Percentiles rank a stretch among this genome's conserved stretches.
Conservation (phyloP, 2,888 invertebrate genomes). For the Nasonovia ribisnigri region DNA sequence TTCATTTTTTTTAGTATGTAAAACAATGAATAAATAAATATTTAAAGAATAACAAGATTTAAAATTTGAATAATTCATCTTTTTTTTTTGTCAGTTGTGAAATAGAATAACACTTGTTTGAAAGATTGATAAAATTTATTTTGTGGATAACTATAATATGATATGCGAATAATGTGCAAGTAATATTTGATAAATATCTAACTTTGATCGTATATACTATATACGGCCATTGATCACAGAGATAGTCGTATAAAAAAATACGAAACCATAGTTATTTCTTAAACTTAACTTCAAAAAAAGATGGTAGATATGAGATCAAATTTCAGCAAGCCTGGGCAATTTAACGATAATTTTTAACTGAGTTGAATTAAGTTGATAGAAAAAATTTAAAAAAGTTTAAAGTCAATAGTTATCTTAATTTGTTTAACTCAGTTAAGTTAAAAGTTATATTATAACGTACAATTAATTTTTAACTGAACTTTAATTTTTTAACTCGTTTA, state of each 20-base stretch:
- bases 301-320: not conserved
- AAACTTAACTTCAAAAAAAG: not conserved
- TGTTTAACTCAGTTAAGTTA: too few relatives aligned
- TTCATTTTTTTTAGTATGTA: not conserved
- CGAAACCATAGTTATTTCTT: not conserved
- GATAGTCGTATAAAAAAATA: not conserved
- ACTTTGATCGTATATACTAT: too few relatives aligned
- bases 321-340: too few relatives aligned
- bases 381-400: too few relatives aligned
- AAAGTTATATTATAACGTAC: too few relatives aligned
- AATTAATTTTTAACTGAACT: too few relatives aligned
- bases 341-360: too few relatives aligned
- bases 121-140: not conserved
- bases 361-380: too few relatives aligned
- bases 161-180: not conserved
- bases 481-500: too few relatives aligned
- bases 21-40: constrained; percentile 9
- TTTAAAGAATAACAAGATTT: not conserved
- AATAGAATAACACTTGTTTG: not conserved
- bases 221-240: not conserved
- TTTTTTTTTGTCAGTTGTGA: not conserved
- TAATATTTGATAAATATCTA: not conserved
- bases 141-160: not conserved
- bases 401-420: too few relatives aligned
- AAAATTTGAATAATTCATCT: constrained; percentile 3